Evolutionary conservation across 2,888 invertebrate genomes (phyloP).

Genomic region (Petrolisthes cinctipes): DNA sequence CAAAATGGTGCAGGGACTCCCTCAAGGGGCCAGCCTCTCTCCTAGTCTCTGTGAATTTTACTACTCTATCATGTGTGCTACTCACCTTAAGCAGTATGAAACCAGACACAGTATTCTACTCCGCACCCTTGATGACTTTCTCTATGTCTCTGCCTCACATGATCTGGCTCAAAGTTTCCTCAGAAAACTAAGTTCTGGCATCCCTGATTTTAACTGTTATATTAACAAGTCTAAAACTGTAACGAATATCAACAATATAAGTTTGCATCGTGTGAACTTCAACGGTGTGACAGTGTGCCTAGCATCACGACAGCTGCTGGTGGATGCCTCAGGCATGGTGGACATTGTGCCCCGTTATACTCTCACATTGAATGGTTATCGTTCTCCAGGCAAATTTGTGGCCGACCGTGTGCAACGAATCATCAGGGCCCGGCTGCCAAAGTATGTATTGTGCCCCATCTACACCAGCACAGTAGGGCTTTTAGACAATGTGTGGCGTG

Average conservation of each 20-base stretch:
- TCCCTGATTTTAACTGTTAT: constrained; percentile 35
- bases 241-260: constrained; percentile 14
- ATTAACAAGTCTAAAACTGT: constrained; percentile 34
- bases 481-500: constrained; percentile 35
- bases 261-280: not conserved
- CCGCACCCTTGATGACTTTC: constrained; percentile 40
- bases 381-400: constrained; percentile 9
- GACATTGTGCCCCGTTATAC: constrained; percentile 21
- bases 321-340: not conserved
- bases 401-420: constrained; percentile 12
- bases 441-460: constrained; percentile 4
- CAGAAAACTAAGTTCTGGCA: not conserved
- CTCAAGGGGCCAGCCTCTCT: constrained; percentile 42
- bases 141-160: not conserved
- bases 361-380: constrained; percentile 8
- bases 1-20: constrained; percentile 11
- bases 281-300: constrained; percentile 23
- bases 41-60: constrained; percentile 39
- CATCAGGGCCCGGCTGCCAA: constrained; percentile 12
- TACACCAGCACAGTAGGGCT: not conserved
- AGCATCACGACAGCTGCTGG: constrained; percentile 27
- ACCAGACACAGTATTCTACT: constrained; percentile 4
- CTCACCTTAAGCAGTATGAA: not conserved
- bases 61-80: constrained; percentile 22
- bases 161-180: constrained; percentile 15